Evolutionary conservation across 2,888 invertebrate genomes (phyloP), one percentile per base, ranked within the genome.

Genomic region (Eupithecia exiguata): DNA sequence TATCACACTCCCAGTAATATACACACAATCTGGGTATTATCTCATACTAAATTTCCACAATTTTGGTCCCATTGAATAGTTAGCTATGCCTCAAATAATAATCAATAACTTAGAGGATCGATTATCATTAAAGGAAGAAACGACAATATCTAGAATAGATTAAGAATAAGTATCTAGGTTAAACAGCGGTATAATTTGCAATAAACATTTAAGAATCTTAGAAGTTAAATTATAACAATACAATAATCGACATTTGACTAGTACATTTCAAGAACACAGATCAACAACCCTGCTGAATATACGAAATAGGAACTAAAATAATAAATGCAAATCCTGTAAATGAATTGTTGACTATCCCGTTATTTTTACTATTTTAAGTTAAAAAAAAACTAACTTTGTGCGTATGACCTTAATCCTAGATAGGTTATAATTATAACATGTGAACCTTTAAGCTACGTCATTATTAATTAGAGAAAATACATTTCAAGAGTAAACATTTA

Each of bases 51-150:
- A 83, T 86, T 84, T 80, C 82, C 83, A 84, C 82, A 84, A 79
- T 89, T 70, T 93, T 93, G 93, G 93, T 92, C 93, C 93, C 93
- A 89, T 85, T 83, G 83, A 79, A 82, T 82, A 86, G 87, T 89
- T 87, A 92, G 93, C 91, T 91, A 94, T 93, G 93, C 93, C 93
- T 91, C 84, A 82, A 86, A 76, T 72, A 82, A 78, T 83, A 1
- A 30, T n/a, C 78, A 80, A 78, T 74, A 73, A 73, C 83, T 83
- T 83, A 81, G 80, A n/a, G 16, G 6, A 18, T 6, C 35, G 35
- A 76, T 65, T 82, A 79, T 80, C 69, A 69, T 68, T 36, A 53
- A 71, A 69, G 40, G 49, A 72, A 70, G 61, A 69, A 67, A 53
- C 61, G 68, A 70, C 36, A 70, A 75, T 78, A 62, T 75, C 63